These are phyloP conservation scores for Porites lutea DNA, from an alignment of 64 coral and sea anemone species.

Conservation along the genomic window DNA sequence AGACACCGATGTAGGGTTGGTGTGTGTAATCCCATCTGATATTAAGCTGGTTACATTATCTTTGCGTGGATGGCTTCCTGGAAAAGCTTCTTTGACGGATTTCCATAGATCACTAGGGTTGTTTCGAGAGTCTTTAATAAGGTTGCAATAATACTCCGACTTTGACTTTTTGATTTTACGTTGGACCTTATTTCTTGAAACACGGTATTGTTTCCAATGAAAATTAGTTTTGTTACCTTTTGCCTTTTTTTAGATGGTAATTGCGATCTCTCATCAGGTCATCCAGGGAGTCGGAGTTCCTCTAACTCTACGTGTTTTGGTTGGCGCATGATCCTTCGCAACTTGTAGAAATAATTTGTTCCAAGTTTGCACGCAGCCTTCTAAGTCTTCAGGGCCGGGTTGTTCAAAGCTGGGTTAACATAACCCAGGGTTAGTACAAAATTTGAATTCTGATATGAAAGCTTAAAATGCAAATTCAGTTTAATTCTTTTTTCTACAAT, in stretches of 20 bases:
- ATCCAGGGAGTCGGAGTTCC: conserved; percentile 66
- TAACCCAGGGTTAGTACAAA: too few species aligned
- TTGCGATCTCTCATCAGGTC: conserved; percentile 62
- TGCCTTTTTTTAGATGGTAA: conserved; percentile 56
- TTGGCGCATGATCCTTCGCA: conserved; percentile 64
- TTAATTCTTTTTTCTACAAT: too few species aligned
- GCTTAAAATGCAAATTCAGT: too few species aligned
- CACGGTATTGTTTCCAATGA: conserved; percentile 63
- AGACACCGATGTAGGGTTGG: neutral
- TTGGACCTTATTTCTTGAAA: conserved; percentile 64
- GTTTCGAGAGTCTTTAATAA: conserved; percentile 38
- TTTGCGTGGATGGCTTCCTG: conserved; percentile 41
- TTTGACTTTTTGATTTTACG: conserved; percentile 62
- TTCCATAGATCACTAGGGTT: conserved; percentile 60
- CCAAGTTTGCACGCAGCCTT: conserved; percentile 37
- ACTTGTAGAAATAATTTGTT: conserved; percentile 73
- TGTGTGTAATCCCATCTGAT: conserved; percentile 23
- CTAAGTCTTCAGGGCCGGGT: neutral
- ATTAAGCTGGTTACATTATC: conserved; percentile 49
- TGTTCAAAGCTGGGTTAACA: too few species aligned
- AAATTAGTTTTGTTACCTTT: conserved; percentile 61
- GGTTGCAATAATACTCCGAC: conserved; percentile 42
- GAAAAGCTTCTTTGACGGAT: conserved; percentile 53
- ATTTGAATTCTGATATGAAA: too few species aligned
- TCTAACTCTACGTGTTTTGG: conserved; percentile 51